These are phyloP conservation scores for Papilio glaucus DNA, from an alignment of 1,140 invertebrate genomes.

Conservation along the genomic window DNA sequence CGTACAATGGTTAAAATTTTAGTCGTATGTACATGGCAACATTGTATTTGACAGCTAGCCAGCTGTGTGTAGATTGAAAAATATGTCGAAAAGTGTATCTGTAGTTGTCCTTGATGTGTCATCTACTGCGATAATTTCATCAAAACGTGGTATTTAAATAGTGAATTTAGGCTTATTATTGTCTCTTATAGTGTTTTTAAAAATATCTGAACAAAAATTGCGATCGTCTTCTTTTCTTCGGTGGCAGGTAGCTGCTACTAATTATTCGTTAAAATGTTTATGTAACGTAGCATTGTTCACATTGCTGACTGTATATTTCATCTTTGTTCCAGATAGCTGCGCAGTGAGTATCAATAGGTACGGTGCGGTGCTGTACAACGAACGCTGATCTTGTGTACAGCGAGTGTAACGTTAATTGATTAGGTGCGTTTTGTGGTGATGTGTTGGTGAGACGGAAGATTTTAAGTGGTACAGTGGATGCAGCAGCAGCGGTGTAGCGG, in stretches of 20 bases:
- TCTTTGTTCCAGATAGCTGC: constrained; percentile 77
- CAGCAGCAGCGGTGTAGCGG: constrained; percentile 69
- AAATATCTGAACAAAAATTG: constrained; percentile 29
- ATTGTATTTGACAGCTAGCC: constrained; percentile 73
- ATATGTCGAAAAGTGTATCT: constrained; percentile 70
- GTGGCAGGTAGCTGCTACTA: constrained; percentile 63
- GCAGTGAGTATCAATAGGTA: constrained; percentile 47
- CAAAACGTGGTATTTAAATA: constrained; percentile 64
- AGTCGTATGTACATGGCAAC: constrained; percentile 56
- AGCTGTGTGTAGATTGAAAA: constrained; percentile 80
- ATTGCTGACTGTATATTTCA: constrained; percentile 69
- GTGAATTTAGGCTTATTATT: constrained; percentile 42
- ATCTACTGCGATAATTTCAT: constrained; percentile 73
- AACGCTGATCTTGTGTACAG: constrained; percentile 41
- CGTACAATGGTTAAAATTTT: constrained; percentile 42
- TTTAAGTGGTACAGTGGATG: constrained; percentile 61
- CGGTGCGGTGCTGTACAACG: constrained; percentile 36
- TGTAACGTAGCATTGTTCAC: constrained; percentile 76
- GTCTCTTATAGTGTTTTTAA: background rate
- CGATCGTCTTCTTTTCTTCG: constrained; percentile 46
- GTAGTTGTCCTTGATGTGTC: constrained; percentile 79
- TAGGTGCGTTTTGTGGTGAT: constrained; percentile 56
- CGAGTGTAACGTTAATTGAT: constrained; percentile 49
- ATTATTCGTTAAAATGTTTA: constrained; percentile 78
- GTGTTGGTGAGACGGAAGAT: constrained; percentile 57